Conservation (phyloP, 92 coral and sea anemone genomes). For the Parazoanthus atlanticus region DNA sequence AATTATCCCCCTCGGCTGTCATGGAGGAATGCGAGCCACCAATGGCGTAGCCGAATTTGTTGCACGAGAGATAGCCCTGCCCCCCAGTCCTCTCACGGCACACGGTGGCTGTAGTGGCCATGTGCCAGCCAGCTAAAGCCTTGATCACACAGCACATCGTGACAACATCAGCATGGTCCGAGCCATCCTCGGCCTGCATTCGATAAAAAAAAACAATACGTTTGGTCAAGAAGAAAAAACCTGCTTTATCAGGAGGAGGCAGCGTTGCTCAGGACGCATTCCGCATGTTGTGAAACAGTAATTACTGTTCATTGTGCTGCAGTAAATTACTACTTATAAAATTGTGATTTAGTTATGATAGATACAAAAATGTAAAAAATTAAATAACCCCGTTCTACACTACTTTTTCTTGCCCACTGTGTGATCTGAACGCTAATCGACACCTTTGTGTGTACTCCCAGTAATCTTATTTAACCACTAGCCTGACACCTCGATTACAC, state of each 20-base stretch:
- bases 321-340: too few species aligned
- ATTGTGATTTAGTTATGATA: too few species aligned
- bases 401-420: too few species aligned
- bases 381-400: too few species aligned
- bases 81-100: slow-evolving; percentile 97
- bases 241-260: neutral
- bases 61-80: slow-evolving; percentile 91
- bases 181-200: slow-evolving; percentile 74
- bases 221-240: neutral
- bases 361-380: too few species aligned
- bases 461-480: too few species aligned
- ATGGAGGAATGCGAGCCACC: slow-evolving; percentile 85
- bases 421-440: too few species aligned
- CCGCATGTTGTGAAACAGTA: too few species aligned
- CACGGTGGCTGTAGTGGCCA: slow-evolving; percentile 67
- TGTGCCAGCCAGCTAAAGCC: slow-evolving; percentile 88
- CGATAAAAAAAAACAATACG: neutral
- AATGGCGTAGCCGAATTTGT: slow-evolving; percentile 66
- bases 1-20: slow-evolving; percentile 94
- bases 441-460: too few species aligned
- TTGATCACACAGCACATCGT: slow-evolving; percentile 95
- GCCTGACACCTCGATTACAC: too few species aligned
- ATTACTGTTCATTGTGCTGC: too few species aligned
- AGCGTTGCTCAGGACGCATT: neutral
- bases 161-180: slow-evolving; percentile 84